These are phyloP conservation scores for Anser cygnoides DNA, from an alignment of 2,113 vertebrate genomes.

Conservation along the genomic window DNA sequence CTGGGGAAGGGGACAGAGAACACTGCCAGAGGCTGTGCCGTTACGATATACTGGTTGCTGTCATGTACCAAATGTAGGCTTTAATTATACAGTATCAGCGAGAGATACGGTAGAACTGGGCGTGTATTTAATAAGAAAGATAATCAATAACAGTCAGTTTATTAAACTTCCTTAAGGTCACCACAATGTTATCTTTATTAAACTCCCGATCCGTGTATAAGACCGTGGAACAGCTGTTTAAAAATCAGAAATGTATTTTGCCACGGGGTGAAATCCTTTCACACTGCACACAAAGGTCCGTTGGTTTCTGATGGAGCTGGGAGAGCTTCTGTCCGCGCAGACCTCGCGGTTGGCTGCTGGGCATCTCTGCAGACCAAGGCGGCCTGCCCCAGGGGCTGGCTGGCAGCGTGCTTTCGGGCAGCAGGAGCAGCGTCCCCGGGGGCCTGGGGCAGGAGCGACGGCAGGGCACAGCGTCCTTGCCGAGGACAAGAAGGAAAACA, in stretches of 20 bases:
- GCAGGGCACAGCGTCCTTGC: not conserved
- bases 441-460: too few species aligned
- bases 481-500: not conserved
- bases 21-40: not conserved
- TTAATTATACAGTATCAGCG: not conserved
- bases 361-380: not conserved
- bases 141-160: not conserved
- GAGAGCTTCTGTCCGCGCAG: accelerated
- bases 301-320: accelerated
- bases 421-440: too few species aligned
- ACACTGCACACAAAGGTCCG: accelerated
- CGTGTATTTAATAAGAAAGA: not conserved
- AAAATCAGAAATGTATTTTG: not conserved
- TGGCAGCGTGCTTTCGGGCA: not conserved
- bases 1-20: not conserved
- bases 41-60: not conserved
- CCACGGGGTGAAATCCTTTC: not conserved
- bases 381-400: not conserved
- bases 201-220: not conserved
- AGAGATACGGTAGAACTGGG: not conserved
- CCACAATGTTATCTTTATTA: not conserved
- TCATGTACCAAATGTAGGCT: not conserved
- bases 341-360: accelerated
- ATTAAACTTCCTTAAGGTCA: not conserved
- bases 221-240: not conserved